Base-by-base conservation (phyloP, 2,797 vertebrate genomes). In the Aselliscus stoliczkanus region DNA sequence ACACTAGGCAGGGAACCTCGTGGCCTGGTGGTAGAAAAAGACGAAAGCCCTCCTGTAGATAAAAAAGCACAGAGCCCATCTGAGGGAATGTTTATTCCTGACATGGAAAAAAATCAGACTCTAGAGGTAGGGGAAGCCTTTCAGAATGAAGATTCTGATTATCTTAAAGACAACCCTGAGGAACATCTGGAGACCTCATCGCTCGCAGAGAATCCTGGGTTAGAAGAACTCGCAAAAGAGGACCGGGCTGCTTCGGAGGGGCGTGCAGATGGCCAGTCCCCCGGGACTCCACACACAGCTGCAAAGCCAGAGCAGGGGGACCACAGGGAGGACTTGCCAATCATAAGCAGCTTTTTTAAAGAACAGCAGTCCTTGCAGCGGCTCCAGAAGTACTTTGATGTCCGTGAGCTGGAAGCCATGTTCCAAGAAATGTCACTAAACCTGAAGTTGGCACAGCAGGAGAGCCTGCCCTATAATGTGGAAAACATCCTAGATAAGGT, bases 401-500 rank as follows among this genome's bases (percentile, higher is more conserved):
- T 99, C 70, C 97, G 98, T 15, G 98, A 95, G 95, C 86, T 99
- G 90, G 99, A 99, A 97, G 98, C 98, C 89, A 99, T 99, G 99
- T 99, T 99, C 93, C 98, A 98, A 0, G 99, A 99, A 88, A 98
- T 99, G 98, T 98, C 99, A 34, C 87, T 95, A 7, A 99, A 99
- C 98, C 90, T 99, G 96, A 98, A 98, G 91, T 97, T 98, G 1
- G 98, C 98, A 0, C 98, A 73, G 17, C 97, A 96, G 39, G 96
- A 96, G 0, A 98, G 96, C 88, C 97, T 96, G 21, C 97, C 97
- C 0, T 98, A 96, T 0, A 98, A 99, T 0, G 79, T 94, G 27
- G 99, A 99, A 85, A 98, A 97, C 67, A 96, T 98, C 7, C 98
- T 99, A 4, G 99, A 99, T 88, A 97, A 97, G 73, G 99, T 99